Percentiles rank a stretch among this genome's conserved stretches.
Conservation (phyloP, 35 echinoderm and acorn worm species). For the Apostichopus japonicus region DNA sequence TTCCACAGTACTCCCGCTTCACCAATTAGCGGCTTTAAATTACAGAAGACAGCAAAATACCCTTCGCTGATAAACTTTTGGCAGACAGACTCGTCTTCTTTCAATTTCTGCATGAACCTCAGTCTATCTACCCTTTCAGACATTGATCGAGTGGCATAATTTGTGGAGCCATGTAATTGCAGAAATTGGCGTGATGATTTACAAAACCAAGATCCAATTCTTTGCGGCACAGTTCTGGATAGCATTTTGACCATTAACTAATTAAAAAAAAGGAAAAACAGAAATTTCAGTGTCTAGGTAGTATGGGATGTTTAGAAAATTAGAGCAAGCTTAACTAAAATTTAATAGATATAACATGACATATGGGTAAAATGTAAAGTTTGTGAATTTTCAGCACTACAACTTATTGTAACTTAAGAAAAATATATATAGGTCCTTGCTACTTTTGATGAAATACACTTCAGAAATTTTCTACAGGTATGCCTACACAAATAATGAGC, state of each 20-base stretch:
- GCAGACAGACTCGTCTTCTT: constrained; percentile 71
- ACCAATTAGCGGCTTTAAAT: constrained; percentile 54
- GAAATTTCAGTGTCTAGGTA: no score
- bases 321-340: no score
- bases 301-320: no score
- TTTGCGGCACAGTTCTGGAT: neutral
- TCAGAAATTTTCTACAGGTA: no score
- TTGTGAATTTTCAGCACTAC: no score
- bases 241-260: neutral
- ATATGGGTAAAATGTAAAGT: no score
- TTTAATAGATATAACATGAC: no score
- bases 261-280: no score
- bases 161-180: neutral
- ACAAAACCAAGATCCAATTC: neutral
- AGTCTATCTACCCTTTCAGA: constrained; percentile 56
- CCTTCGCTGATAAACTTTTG: constrained; percentile 37
- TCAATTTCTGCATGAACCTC: constrained; percentile 67
- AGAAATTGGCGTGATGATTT: neutral
- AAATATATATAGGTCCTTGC: no score
- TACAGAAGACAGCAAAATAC: constrained; percentile 66
- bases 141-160: neutral
- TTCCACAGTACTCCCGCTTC: constrained; percentile 36
- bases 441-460: no score
- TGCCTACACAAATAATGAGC: no score
- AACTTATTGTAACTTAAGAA: no score